Evolutionary conservation across 2,888 invertebrate species (phyloP), one percentile per base, ranked within the genome.

Genomic region (Cataglyphis altisquamis): DNA sequence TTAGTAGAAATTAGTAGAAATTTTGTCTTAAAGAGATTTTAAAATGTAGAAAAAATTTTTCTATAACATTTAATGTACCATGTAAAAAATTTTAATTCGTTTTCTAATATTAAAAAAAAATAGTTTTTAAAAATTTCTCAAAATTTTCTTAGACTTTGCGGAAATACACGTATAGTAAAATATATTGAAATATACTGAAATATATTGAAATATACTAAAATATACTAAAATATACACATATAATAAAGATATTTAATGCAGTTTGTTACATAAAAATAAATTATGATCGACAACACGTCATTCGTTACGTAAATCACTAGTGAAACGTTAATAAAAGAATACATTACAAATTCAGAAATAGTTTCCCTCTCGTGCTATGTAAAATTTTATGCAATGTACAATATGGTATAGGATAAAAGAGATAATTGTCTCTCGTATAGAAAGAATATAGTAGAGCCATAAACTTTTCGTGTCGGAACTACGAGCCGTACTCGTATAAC

Each of bases 401-500:
- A 55, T n/a, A 25, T 39, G 25, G 4, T 25, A 39, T 15, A 41
- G 32, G 55, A 21, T 29, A 25, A 25, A 5, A 52, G 36, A 25
- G 1, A 18, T n/a, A 1, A 29, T n/a, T 6, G 15, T 18, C 12
- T 62, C 25, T 39, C 9, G 15, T 45, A 32, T 21, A 5, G 12
- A 12, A 12, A 66, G 15, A 77, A 41, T 29, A 5, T 25, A 21
- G 12, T 12, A 55, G 18, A 66, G 29, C n/a, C 1, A 25, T 15
- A 55, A 55, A 21, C 8, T n/a, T 25, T 15, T 60, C 15, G 2
- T 18, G 45, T 45, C 32, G 45, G 25, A 8, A 18, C 12, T 80
- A 72, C 78, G 78, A 80, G 78, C 1, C 45, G 8, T 25, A 72
- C 32, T 72, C 32, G 45, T 62, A 45, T 60, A 36, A n/a, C 32